Evolutionary conservation across 2,888 invertebrate species (phyloP), one percentile per base, ranked within the genome.

Genomic region (Fragum fragum): DNA sequence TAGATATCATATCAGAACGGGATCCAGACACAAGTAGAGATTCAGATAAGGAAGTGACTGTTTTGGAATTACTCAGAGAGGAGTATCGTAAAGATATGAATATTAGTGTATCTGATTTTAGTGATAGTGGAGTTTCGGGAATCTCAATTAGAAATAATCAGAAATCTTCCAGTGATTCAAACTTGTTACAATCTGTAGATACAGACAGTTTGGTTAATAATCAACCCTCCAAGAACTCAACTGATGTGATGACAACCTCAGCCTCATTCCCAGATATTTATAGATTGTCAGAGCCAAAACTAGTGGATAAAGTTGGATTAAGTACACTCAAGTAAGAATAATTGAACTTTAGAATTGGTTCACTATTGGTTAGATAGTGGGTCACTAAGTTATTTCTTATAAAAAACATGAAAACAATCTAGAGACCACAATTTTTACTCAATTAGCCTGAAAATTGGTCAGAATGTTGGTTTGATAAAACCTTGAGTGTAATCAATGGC

Each of bases 301-400:
- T 93, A 42, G 93, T 93, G 26, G 89, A 92, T 63, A 87, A 90
- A 71, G 90, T 94, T 32, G 91, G 91, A 2, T 90, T 89, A 73
- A 89, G 83, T 66, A 94, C 93, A 59, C 88, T 94, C 61, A 92
- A 90, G 93, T 93, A 84, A 85, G 90, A 18, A 47, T 47, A 9
- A 47, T 47, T 47, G 9, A 36, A 36, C 9, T 9, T 36, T 36
- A 32, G 14, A 28, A 26, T 18, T n/a, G n/a, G n/a, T n/a, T n/a
- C n/a, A n/a, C n/a, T n/a, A n/a, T n/a, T n/a, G n/a, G n/a, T n/a
- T n/a, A n/a, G n/a, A n/a, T n/a, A n/a, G n/a, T n/a, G n/a, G n/a
- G n/a, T n/a, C n/a, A n/a, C n/a, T n/a, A n/a, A n/a, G n/a, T n/a
- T n/a, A n/a, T n/a, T n/a, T n/a, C n/a, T n/a, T n/a, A n/a, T n/a